Evolutionary conservation across 2,797 vertebrate species (phyloP).

Genomic region (Artibeus lituratus): DNA sequence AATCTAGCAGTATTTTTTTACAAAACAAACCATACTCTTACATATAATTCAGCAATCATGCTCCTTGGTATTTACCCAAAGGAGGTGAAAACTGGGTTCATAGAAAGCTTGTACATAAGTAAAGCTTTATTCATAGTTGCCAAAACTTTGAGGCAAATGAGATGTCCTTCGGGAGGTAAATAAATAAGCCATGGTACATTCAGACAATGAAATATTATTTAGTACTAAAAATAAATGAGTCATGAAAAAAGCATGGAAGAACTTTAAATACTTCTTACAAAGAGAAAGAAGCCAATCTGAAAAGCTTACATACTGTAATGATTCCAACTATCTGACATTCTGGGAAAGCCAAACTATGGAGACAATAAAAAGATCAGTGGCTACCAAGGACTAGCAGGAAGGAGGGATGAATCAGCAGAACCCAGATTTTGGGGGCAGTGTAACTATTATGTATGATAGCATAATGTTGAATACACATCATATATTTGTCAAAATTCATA

Average conservation of each 20-base stretch:
- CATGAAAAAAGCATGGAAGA: neutral
- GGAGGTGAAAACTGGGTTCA: neutral
- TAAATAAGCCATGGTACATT: too few relatives aligned
- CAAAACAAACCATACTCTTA: neutral
- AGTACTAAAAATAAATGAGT: neutral
- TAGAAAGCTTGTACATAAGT: neutral
- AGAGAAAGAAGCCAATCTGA: neutral
- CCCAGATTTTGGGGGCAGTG: neutral
- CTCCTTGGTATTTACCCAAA: neutral
- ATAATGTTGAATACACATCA: neutral
- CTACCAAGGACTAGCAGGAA: too few relatives aligned
- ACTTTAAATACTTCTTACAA: neutral
- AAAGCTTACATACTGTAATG: neutral
- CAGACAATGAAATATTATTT: neutral
- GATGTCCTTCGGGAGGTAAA: too few relatives aligned
- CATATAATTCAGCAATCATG: neutral
- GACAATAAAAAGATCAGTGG: neutral
- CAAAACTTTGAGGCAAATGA: neutral
- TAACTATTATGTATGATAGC: neutral
- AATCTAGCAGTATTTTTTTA: neutral
- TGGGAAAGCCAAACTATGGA: neutral
- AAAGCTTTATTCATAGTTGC: neutral
- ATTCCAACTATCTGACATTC: neutral
- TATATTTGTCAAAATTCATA: neutral
- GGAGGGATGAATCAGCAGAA: neutral